Conservation (phyloP, 2,888 invertebrate species). For the Norana najaformis region DNA sequence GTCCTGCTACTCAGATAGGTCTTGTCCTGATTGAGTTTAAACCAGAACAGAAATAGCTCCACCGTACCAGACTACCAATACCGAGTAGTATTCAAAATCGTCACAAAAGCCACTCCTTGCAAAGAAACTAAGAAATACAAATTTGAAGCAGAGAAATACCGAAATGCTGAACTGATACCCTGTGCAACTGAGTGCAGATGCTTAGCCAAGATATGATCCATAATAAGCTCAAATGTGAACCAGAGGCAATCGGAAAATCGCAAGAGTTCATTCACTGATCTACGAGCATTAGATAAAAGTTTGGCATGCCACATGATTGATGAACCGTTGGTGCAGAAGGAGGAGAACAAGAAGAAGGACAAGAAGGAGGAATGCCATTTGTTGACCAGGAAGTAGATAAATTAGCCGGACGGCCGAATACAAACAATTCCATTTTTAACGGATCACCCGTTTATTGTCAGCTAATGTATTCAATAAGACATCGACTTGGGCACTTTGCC, state of each 20-base stretch:
- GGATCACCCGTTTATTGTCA: neutral
- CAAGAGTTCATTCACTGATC: neutral
- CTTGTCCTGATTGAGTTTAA: too few relatives aligned
- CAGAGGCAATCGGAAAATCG: neutral
- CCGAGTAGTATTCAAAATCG: neutral
- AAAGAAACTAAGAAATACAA: neutral
- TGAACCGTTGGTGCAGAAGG: neutral
- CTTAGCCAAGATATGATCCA: neutral
- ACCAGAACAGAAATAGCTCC: too few relatives aligned
- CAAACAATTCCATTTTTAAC: neutral
- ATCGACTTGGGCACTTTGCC: conserved; percentile 4
- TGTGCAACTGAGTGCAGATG: neutral
- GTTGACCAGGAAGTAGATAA: neutral
- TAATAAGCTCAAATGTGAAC: neutral
- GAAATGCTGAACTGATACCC: neutral
- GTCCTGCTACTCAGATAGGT: neutral
- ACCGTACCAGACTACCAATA: too few relatives aligned
- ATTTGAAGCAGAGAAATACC: neutral
- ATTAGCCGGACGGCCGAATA: neutral
- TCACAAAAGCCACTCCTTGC: neutral
- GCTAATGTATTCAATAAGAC: neutral
- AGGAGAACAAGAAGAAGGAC: neutral
- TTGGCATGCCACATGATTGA: conserved; percentile 13
- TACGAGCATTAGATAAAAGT: neutral
- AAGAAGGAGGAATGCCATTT: neutral